A percentile compares a stretch with the other conserved stretches of the same genome.
Evolutionary conservation across 1,140 invertebrate genomes (phyloP).

Genomic region (Drosophila guanche): DNA sequence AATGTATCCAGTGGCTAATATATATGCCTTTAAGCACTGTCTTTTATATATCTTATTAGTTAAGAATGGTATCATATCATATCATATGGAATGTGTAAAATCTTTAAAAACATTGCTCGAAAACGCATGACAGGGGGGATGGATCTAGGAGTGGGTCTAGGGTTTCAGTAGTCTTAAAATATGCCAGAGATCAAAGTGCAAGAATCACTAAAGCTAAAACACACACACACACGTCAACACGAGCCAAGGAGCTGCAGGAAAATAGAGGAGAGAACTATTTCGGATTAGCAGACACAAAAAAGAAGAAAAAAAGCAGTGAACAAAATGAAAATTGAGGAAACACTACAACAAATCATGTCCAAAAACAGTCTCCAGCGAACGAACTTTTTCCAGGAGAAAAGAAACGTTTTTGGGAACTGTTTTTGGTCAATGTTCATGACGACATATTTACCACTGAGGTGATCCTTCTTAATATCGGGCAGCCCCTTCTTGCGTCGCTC

Average conservation of each 20-base stretch:
- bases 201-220: slow-evolving; percentile 59
- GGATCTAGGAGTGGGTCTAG: slow-evolving; percentile 8
- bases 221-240: slow-evolving; percentile 72
- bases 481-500: slow-evolving; percentile 94
- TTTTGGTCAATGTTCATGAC: too few species aligned
- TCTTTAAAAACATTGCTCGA: slow-evolving; percentile 61
- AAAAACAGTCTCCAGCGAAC: too few species aligned
- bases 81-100: not conserved
- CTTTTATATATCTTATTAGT: slow-evolving; percentile 3
- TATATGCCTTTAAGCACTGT: not conserved
- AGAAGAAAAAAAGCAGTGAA: not conserved
- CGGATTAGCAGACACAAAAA: slow-evolving; percentile 32
- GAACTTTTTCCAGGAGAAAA: too few species aligned
- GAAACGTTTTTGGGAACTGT: too few species aligned
- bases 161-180: slow-evolving; percentile 19
- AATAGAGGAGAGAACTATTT: slow-evolving; percentile 34
- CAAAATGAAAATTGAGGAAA: not conserved
- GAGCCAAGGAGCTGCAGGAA: slow-evolving; percentile 68
- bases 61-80: too few species aligned
- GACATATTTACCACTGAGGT: slow-evolving; percentile 89
- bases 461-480: slow-evolving; percentile 93
- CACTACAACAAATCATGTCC: too few species aligned
- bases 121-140: slow-evolving; percentile 50
- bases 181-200: slow-evolving; percentile 50
- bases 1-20: too few species aligned